Evolutionary conservation across 1,140 invertebrate genomes (phyloP).

Genomic region (Sinella curviseta): DNA sequence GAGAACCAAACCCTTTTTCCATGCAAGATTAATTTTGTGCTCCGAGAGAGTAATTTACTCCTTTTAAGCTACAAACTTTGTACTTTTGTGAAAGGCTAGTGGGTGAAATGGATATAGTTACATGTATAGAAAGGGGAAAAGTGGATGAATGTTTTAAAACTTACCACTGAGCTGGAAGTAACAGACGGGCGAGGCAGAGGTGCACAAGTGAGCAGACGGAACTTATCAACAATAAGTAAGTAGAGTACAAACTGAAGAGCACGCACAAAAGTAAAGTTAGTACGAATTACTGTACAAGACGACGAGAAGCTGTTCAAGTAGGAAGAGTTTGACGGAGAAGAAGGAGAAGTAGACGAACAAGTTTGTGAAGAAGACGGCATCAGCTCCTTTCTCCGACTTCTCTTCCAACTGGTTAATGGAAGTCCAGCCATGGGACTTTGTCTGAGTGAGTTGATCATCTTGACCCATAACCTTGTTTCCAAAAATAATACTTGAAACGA

Average conservation of each 20-base stretch:
- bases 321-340: background rate
- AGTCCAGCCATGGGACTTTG: background rate
- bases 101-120: too few species aligned
- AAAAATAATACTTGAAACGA: slow-evolving; percentile 1
- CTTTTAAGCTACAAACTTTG: too few species aligned
- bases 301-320: background rate
- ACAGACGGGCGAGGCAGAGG: background rate
- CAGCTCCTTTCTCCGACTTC: slow-evolving; percentile 4
- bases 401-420: background rate
- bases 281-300: background rate
- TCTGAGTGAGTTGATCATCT: background rate
- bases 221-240: background rate
- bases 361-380: background rate
- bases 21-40: too few species aligned
- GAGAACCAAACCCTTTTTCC: too few species aligned
- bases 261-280: background rate
- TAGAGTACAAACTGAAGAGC: background rate
- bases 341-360: too few species aligned
- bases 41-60: too few species aligned
- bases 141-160: too few species aligned
- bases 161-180: slow-evolving; percentile 13
- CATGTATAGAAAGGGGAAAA: too few species aligned
- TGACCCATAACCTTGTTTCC: background rate
- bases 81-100: too few species aligned
- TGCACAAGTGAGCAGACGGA: background rate